phyloP scores from a whole-genome alignment of 2,888 invertebrate genomes.

The Drosophila mulleri region DNA sequence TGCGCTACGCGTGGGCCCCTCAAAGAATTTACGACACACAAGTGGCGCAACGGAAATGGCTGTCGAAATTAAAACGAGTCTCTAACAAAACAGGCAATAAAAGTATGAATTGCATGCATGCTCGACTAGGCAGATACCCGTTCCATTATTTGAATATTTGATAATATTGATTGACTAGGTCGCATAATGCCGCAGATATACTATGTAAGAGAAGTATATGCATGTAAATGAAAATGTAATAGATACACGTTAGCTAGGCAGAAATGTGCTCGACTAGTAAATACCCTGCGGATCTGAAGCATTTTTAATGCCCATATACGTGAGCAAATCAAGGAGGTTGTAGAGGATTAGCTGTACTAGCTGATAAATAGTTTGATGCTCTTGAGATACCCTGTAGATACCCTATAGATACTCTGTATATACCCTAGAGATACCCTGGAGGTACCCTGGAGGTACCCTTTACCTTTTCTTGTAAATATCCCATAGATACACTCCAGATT shows the following conservation, averaged over 20 bases:
- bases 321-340: too few relatives aligned
- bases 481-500: too few relatives aligned
- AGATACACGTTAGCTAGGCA: not conserved
- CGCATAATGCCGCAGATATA: not conserved
- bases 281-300: not conserved
- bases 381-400: too few relatives aligned
- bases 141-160: not conserved
- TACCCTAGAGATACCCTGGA: too few relatives aligned
- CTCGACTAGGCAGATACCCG: not conserved
- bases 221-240: not conserved
- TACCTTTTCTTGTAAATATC: too few relatives aligned
- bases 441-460: too few relatives aligned
- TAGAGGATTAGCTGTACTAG: too few relatives aligned
- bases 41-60: conserved; percentile 49
- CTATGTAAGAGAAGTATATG: not conserved
- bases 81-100: conserved; percentile 10
- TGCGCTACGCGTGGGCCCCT: conserved; percentile 29
- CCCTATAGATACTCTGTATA: too few relatives aligned
- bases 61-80: conserved; percentile 49
- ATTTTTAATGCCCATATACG: too few relatives aligned
- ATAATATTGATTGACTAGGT: not conserved
- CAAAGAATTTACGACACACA: conserved; percentile 41
- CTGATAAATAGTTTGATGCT: too few relatives aligned
- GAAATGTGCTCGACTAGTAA: not conserved
- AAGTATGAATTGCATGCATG: not conserved